A percentile compares a stretch with the other conserved stretches of the same genome.
phyloP scores from a whole-genome alignment of 2,113 vertebrate species.

The Hyperopisus bebe region DNA sequence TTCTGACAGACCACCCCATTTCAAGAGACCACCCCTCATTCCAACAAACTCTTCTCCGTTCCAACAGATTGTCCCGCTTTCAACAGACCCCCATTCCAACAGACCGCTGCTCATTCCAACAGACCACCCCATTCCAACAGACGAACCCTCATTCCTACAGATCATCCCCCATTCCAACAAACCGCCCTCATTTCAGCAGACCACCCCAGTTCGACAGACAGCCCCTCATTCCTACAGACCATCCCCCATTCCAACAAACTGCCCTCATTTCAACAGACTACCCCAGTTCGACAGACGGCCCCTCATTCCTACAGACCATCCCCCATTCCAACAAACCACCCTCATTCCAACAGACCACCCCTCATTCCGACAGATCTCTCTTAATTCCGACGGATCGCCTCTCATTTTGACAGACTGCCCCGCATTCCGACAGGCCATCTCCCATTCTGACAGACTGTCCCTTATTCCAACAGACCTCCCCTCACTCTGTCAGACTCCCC shows the following conservation, averaged over 20 bases:
- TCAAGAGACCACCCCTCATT: not conserved
- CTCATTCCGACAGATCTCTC: conserved; percentile 44
- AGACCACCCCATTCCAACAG: not conserved
- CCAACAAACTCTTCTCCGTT: conserved; percentile 35
- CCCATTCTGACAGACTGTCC: not conserved
- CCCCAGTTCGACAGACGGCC: not conserved
- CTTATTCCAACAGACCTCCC: not conserved
- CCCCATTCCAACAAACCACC: conserved; percentile 35
- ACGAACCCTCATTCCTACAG: not conserved
- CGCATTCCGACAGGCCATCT: not conserved
- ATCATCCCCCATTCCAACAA: no score
- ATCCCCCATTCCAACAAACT: not conserved
- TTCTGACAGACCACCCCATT: not conserved
- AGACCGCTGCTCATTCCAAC: conserved; percentile 32
- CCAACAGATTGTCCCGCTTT: conserved; percentile 31
- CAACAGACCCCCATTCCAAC: conserved; percentile 41
- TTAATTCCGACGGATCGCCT: conserved; percentile 1
- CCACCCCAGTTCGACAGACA: conserved; percentile 41
- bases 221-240: no score
- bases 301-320: conserved; percentile 40
- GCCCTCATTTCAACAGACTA: not conserved
- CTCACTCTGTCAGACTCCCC: not conserved
- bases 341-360: conserved; percentile 37
- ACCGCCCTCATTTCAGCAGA: no score
- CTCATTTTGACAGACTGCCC: not conserved